Evolutionary conservation across 2,888 invertebrate genomes (phyloP), one percentile per base, ranked within the genome.

Genomic region (Poecilobothrus nobilitatus): DNA sequence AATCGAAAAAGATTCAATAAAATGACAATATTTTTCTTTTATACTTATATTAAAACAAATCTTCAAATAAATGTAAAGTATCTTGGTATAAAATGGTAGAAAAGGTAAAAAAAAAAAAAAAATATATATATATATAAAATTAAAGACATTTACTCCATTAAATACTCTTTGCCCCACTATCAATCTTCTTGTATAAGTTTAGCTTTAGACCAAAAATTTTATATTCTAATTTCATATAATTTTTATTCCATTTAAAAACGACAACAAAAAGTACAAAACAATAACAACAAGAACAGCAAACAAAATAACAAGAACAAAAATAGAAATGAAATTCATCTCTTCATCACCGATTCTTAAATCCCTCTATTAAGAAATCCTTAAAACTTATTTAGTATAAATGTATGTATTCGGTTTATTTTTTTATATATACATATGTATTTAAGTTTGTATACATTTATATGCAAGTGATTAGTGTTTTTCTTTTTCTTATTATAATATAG

Each of bases 321-420:
- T 41, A 53, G 15, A 53, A 53, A 53, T 53, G 18, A 53, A 53
- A 53, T 12, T 53, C 53, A 53, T 53, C 53, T 53, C 53, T 53
- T 53, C 53, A 53, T 53, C 53, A 53, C 53, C 53, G 53, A 53
- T 53, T 15, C 53, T 53, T 18, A 53, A 53, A 53, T 53, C 53
- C 27, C 53, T 53, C 53, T 53, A 53, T 53, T 53, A 53, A 53
- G 53, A 53, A 53, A 53, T 53, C 53, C 53, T 53, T 53, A 53
- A 37, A 53, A 53, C 41, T 53, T 53, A 53, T 53, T 53, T 41
- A 41, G 18, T 53, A 37, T 8, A 4, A 37, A 8, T 37, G 37
- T 37, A 37, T 8, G 6, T 10, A 37, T 10, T 7, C 8, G 12
- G 37, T 37, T 10, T 37, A 37, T 37, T 37, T 10, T 37, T 37